A percentile compares a stretch with the other conserved stretches of the same genome.
phyloP scores from a whole-genome alignment of 2,797 vertebrate genomes.

The Megaceryle alcyon region DNA sequence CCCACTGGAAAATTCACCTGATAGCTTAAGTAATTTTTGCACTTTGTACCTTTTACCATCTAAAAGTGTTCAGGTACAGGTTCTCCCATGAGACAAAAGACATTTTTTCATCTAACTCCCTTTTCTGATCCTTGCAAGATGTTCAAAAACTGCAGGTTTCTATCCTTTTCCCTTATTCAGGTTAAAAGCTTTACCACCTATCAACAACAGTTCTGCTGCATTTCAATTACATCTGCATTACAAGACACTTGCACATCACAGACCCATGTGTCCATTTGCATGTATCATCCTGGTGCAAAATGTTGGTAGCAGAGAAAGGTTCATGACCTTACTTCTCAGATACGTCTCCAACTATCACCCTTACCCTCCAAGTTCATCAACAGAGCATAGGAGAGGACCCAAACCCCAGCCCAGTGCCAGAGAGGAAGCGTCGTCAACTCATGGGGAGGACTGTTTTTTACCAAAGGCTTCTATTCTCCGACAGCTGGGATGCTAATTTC shows the following conservation, averaged over 20 bases:
- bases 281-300: background rate
- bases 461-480: background rate
- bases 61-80: background rate
- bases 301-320: background rate
- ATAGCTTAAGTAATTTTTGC: background rate
- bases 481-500: background rate
- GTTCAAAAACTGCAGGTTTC: background rate
- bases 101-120: background rate
- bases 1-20: background rate
- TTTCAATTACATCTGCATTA: background rate
- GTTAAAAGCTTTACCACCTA: background rate
- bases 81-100: background rate
- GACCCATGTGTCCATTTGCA: background rate
- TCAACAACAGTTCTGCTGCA: background rate
- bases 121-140: background rate
- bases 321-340: background rate
- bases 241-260: background rate
- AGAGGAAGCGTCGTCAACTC: background rate
- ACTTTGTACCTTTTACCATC: background rate
- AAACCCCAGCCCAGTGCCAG: background rate
- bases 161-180: background rate
- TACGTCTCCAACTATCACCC: background rate
- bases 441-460: background rate
- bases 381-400: accelerated
- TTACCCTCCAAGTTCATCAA: background rate